Percentiles rank a stretch among this genome's conserved stretches.
Conservation (phyloP, 1,140 invertebrate species). For the Prorops nasuta region DNA sequence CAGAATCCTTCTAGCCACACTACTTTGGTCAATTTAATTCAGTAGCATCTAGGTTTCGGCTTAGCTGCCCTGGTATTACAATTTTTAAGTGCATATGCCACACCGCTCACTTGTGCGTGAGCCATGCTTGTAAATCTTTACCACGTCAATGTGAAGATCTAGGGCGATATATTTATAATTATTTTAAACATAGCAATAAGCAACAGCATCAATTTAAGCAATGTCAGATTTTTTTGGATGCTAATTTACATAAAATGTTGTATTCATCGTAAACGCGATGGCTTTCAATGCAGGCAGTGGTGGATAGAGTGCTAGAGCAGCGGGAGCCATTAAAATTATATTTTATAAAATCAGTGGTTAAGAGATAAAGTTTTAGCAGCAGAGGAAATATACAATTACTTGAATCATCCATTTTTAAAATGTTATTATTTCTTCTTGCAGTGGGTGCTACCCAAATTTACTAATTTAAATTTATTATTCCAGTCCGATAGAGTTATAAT, state of each 20-base stretch:
- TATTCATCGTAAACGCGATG: constrained; percentile 20
- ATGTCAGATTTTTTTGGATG: constrained; percentile 18
- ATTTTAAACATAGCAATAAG: constrained; percentile 40
- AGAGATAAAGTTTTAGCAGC: constrained; percentile 11
- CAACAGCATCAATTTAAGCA: constrained; percentile 23
- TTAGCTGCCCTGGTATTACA: constrained; percentile 38
- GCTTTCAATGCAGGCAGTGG: constrained; percentile 16
- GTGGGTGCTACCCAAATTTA: constrained; percentile 12
- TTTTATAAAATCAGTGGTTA: constrained; percentile 9
- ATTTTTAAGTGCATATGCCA: constrained; percentile 47
- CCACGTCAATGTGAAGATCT: constrained; percentile 37
- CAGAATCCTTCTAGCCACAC: too few relatives aligned
- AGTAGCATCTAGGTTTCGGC: too few relatives aligned
- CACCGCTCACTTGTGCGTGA: constrained; percentile 39
- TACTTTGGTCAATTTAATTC: too few relatives aligned
- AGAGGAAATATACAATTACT: constrained; percentile 12
- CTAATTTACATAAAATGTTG: constrained; percentile 19
- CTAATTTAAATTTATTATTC: constrained; percentile 7
- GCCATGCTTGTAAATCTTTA: constrained; percentile 41
- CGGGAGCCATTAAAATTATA: constrained; percentile 17
- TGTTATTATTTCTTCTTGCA: constrained; percentile 14
- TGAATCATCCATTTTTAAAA: constrained; percentile 19
- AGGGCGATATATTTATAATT: constrained; percentile 30
- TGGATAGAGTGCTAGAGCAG: constrained; percentile 17
- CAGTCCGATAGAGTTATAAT: constrained; percentile 3